phyloP scores from a whole-genome alignment of 2,888 invertebrate genomes.

The Encarsia formosa region DNA sequence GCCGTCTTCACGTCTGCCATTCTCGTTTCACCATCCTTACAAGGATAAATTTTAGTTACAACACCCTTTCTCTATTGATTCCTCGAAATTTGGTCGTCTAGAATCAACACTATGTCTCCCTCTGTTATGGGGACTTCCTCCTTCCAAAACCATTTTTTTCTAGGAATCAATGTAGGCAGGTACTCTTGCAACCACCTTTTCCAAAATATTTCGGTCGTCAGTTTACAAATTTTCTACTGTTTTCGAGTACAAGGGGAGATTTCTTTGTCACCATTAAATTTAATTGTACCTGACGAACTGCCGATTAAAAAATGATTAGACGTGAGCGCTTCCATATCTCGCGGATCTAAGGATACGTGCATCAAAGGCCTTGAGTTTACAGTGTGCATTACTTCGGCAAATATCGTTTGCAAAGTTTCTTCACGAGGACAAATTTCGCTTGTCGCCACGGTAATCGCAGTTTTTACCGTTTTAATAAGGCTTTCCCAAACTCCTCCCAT shows the following conservation, averaged over 20 bases:
- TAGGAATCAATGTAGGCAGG: slow-evolving; percentile 15
- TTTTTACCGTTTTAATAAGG: not conserved
- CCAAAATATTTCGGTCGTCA: slow-evolving; percentile 28
- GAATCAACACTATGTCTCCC: too few species aligned
- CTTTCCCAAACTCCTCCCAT: slow-evolving; percentile 1
- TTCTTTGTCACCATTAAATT: too few species aligned
- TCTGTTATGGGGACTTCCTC: too few species aligned
- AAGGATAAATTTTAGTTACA: too few species aligned
- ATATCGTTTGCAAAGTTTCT: not conserved
- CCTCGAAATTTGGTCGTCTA: too few species aligned
- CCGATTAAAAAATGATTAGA: slow-evolving; percentile 28
- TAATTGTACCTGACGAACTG: slow-evolving; percentile 16
- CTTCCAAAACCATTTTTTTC: slow-evolving; percentile 2
- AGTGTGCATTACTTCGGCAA: not conserved
- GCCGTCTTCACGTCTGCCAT: too few species aligned
- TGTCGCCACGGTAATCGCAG: not conserved
- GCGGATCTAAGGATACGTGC: slow-evolving; percentile 32
- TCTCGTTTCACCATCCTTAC: too few species aligned
- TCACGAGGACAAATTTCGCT: not conserved
- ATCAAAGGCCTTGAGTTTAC: slow-evolving; percentile 23
- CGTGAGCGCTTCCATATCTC: slow-evolving; percentile 26
- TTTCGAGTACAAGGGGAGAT: too few species aligned
- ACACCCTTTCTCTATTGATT: too few species aligned
- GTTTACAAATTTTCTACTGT: too few species aligned
- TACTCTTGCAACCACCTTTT: slow-evolving; percentile 27